Evolutionary conservation across 2,888 invertebrate species (phyloP), one percentile per base, ranked within the genome.

Genomic region (Conomelus anceps): DNA sequence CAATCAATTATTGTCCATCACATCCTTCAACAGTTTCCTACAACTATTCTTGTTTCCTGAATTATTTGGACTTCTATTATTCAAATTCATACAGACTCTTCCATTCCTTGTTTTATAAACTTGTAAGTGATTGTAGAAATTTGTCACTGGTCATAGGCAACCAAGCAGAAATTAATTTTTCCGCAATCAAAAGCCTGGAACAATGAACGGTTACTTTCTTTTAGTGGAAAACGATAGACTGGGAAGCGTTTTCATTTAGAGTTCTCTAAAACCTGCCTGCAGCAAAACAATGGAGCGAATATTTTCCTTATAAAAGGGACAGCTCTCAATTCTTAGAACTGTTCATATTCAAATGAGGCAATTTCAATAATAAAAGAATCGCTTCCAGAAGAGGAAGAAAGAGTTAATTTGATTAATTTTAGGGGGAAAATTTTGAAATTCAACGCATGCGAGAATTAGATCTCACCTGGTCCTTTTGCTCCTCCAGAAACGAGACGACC

Each of bases 401-500:
- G n/a, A 63, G 63, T 63, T 63, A 13, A 63, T 63, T 63, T 63
- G 63, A 63, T 63, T 63, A 63, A 63, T n/a, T 63, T 63, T 13
- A n/a, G 63, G 63, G 13, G n/a, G n/a, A 63, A n/a, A n/a, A n/a
- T 63, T 6, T 34, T 63, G n/a, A 63, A n/a, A n/a, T 63, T 63
- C 3, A n/a, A 63, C 20, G 20, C 63, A 63, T 63, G 63, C 63
- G 13, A 63, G n/a, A 9, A 34, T 17, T 34, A 17, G 26, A 9
- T 34, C 94, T 94, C 94, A 97, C 98, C 98, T 92, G 98, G 98
- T 91, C 98, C 98, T 93, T 98, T 98, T 9, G 98, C 98, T 22
- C 98, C 98, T 22, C 98, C 98, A 0, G 97, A 96, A 88, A 98
- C 94, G 26, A 98, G 95, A 90, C 98, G 95, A 7, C 98, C 98